A percentile compares a stretch with the other conserved stretches of the same genome.
Conservation (phyloP, 2,888 invertebrate genomes). For the Pseudococcus longispinus region DNA sequence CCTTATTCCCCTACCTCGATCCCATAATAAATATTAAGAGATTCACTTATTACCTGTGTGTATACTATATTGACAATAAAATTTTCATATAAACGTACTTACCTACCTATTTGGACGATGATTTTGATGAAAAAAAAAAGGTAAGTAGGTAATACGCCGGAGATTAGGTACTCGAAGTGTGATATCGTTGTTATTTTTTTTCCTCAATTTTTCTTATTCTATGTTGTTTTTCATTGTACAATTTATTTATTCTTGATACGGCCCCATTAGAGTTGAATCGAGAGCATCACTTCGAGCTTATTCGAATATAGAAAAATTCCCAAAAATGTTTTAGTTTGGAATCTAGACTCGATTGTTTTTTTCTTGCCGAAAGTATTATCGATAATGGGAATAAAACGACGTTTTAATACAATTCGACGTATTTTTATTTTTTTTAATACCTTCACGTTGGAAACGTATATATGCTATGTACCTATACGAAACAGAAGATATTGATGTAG, state of each 20-base stretch:
- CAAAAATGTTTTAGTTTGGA: neutral
- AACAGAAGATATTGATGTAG: slow-evolving; percentile 7
- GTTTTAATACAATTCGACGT: neutral
- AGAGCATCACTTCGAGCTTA: slow-evolving; percentile 19
- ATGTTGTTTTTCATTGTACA: neutral
- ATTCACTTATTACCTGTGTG: slow-evolving; percentile 15
- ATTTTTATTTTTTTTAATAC: neutral
- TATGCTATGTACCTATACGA: neutral
- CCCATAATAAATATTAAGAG: neutral
- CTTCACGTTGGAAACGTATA: neutral
- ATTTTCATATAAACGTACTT: neutral
- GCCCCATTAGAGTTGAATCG: neutral
- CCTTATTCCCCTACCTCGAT: neutral
- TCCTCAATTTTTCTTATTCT: neutral
- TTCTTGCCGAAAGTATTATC: neutral
- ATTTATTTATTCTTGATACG: slow-evolving; percentile 3
- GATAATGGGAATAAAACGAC: neutral
- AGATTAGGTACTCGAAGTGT: slow-evolving; percentile 28
- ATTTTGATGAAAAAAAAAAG: neutral
- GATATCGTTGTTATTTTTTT: slow-evolving; percentile 24
- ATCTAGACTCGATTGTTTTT: neutral
- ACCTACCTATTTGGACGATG: neutral
- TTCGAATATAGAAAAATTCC: neutral
- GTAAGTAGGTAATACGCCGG: neutral
- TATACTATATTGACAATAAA: slow-evolving; percentile 18